Conservation (phyloP, 2,888 invertebrate species). For the Synergus laeviventris region DNA sequence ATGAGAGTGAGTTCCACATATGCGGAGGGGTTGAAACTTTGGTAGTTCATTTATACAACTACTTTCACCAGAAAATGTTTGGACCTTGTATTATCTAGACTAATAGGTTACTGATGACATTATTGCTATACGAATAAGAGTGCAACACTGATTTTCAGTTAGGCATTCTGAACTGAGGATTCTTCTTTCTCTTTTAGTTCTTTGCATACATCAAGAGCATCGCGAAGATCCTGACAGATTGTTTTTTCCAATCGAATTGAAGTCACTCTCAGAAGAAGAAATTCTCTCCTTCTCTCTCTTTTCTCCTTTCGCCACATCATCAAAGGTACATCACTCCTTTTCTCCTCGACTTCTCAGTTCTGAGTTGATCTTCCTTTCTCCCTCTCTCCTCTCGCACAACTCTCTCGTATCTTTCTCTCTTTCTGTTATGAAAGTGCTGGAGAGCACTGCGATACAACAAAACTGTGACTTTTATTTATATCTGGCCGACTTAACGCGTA, state of each 20-base stretch:
- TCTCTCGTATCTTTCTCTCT: conserved; percentile 54
- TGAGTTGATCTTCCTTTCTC: conserved; percentile 30
- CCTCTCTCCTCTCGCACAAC: conserved; percentile 48
- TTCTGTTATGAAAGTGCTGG: conserved; percentile 69
- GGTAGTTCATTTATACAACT: no score
- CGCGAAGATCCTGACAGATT: conserved; percentile 9
- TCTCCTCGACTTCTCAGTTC: background rate
- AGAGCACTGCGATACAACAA: conserved; percentile 65
- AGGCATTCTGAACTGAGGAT: background rate
- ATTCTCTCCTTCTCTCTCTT: conserved; percentile 4
- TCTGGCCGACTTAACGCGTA: conserved; percentile 65
- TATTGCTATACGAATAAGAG: no score
- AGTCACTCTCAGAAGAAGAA: conserved; percentile 13
- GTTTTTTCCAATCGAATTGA: conserved; percentile 24
- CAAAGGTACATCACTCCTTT: conserved; percentile 12
- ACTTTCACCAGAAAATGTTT: no score
- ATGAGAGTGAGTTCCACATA: no score
- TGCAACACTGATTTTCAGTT: no score
- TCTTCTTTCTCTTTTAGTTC: conserved; percentile 11
- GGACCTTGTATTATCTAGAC: no score
- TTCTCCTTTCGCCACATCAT: conserved; percentile 41
- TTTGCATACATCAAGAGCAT: background rate
- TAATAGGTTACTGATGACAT: no score
- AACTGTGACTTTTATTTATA: conserved; percentile 67
- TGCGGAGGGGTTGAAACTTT: no score